Evolutionary conservation across 2,113 vertebrate genomes (phyloP), one percentile per base, ranked within the genome.

Genomic region (Echinops telfairi): DNA sequence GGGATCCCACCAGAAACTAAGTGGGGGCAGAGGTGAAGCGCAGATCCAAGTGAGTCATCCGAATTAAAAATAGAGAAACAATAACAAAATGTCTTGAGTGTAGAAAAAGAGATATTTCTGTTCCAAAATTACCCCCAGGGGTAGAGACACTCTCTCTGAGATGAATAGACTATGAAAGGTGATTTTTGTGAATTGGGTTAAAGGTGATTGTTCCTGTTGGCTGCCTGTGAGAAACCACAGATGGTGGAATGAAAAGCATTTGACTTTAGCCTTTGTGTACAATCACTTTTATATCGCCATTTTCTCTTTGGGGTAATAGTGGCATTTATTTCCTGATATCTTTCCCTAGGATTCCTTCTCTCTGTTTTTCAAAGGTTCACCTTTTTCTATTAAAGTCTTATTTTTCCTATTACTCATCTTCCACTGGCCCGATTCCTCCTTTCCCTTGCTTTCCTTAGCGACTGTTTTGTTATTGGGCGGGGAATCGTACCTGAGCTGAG

Each of bases 361-460:
- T 87, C 22, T 27, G 60, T 58, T 89, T 29, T 31, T 70, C 57
- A 76, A 81, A 88, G 57, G 53, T 25, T 47, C 60, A 47, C 60
- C 9, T 10, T 77, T 82, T 76, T 16, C 47, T 57, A 15, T 77
- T 86, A 89, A 83, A 88, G 47, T 29, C 27, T 64, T 75, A 75
- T 10, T 23, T 86, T 33, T 58, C 80, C 31, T 91, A 16, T 15
- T 81, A 60, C 38, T 43, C 70, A 82, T 89, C 25, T 81, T 80
- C 79, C n/a, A 36, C n/a, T 91, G 58, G 53, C 5, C 4, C 14
- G 66, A 1, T 80, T 93, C 43, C 88, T 43, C 60, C 43, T 62
- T 83, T 57, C 64, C 43, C 57, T 85, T 75, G 53, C 38, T 83
- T 88, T 81, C 25, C 9, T 89, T 70, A 84, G 82, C 80, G 81